Evolutionary conservation across 2,113 vertebrate species (phyloP).

Genomic region (Synchiropus splendidus): DNA sequence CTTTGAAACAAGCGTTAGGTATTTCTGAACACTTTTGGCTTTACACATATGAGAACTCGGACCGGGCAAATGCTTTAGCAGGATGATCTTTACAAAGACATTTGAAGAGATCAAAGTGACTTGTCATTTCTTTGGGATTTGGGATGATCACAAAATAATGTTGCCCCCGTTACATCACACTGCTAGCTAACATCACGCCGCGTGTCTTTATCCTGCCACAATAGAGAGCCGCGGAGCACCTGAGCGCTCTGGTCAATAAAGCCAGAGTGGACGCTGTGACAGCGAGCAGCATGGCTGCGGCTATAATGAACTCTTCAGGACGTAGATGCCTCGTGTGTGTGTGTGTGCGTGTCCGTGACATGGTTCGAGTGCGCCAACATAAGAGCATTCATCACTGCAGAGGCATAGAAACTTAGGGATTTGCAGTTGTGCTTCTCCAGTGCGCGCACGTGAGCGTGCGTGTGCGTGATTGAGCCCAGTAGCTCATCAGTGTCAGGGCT

Average conservation of each 20-base stretch:
- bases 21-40: no score
- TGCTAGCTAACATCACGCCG: conserved; percentile 41
- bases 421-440: conserved; percentile 2
- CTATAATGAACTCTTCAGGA: conserved; percentile 51
- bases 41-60: no score
- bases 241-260: conserved; percentile 46
- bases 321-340: conserved; percentile 18
- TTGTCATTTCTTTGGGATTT: no score
- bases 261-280: conserved; percentile 23
- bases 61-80: no score
- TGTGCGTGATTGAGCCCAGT: conserved; percentile 48
- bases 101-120: no score
- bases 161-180: conserved; percentile 10
- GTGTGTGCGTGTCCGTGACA: conserved; percentile 1
- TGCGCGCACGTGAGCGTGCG: neutral
- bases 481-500: conserved; percentile 97
- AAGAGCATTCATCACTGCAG: conserved; percentile 8
- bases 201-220: conserved; percentile 43
- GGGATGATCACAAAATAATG: no score
- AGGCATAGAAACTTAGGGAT: conserved; percentile 20
- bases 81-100: no score
- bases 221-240: conserved; percentile 33
- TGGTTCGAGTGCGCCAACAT: neutral
- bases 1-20: no score
- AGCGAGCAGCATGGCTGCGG: conserved; percentile 39